A percentile compares a stretch with the other conserved stretches of the same genome.
Conservation (phyloP, 2,113 vertebrate genomes). For the Cynoglossus semilaevis region DNA sequence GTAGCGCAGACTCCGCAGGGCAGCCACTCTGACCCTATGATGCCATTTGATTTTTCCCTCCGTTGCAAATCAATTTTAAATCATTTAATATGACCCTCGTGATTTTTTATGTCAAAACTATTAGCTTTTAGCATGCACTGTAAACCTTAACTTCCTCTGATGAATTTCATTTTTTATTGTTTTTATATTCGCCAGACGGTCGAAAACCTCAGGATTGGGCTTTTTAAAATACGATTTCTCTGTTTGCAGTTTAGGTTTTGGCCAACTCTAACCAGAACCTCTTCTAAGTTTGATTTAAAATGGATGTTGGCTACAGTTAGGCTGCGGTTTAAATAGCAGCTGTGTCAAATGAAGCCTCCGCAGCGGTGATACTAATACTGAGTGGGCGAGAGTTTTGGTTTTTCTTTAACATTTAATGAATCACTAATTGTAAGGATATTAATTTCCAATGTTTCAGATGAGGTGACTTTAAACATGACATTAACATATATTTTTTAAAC, state of each 20-base stretch:
- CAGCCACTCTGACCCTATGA: too few species aligned
- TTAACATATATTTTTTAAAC: too few species aligned
- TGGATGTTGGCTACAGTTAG: neutral
- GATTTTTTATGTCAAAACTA: too few species aligned
- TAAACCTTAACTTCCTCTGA: neutral
- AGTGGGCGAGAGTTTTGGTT: too few species aligned
- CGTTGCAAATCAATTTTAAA: too few species aligned
- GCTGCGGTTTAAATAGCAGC: neutral
- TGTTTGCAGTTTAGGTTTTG: slow-evolving; percentile 22
- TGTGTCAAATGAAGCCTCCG: neutral
- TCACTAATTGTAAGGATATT: neutral
- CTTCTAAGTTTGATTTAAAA: neutral
- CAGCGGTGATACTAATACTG: too few species aligned
- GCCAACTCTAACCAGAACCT: neutral
- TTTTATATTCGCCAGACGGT: slow-evolving; percentile 7
- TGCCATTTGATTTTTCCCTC: neutral
- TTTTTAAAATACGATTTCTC: neutral
- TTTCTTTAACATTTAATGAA: too few species aligned
- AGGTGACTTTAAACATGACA: neutral
- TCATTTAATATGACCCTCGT: too few species aligned
- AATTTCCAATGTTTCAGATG: neutral
- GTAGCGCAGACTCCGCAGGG: too few species aligned
- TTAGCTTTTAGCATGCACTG: neutral
- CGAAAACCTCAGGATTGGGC: neutral
- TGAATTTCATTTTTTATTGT: neutral